Conservation (phyloP, 2,888 invertebrate genomes). For the Lysandra coridon region DNA sequence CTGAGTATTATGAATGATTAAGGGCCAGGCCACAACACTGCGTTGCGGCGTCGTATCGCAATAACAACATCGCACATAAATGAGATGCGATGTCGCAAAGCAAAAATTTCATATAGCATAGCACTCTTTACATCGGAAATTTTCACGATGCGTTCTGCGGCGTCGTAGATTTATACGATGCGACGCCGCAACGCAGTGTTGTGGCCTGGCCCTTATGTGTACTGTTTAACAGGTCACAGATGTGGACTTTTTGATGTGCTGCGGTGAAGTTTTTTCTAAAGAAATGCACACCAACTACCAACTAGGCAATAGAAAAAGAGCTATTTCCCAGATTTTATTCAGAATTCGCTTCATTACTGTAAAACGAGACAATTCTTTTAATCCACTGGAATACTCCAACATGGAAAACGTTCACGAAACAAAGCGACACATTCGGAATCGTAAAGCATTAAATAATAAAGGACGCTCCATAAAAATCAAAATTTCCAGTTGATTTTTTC, state of each 20-base stretch:
- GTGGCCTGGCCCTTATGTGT: neutral
- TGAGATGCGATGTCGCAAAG: too few species aligned
- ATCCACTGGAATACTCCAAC: neutral
- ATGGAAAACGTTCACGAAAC: neutral
- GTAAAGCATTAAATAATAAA: conserved; percentile 25
- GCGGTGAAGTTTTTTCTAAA: neutral
- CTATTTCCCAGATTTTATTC: neutral
- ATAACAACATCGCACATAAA: too few species aligned
- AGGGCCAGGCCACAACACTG: too few species aligned
- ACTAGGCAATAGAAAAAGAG: too few species aligned
- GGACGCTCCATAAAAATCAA: conserved; percentile 17
- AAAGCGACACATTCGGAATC: neutral
- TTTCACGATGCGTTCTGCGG: too few species aligned
- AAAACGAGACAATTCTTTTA: neutral
- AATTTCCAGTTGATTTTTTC: conserved; percentile 23
- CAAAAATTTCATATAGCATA: too few species aligned
- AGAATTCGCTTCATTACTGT: neutral
- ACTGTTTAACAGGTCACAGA: neutral
- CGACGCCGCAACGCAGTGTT: too few species aligned
- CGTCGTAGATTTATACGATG: too few species aligned
- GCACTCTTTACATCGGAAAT: too few species aligned
- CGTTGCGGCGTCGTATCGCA: too few species aligned
- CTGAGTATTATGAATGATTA: neutral
- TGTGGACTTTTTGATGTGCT: neutral
- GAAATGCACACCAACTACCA: neutral